Percentiles rank a stretch among this genome's conserved stretches.
phyloP scores from a whole-genome alignment of 2,113 vertebrate species.

The Macrotus californicus region DNA sequence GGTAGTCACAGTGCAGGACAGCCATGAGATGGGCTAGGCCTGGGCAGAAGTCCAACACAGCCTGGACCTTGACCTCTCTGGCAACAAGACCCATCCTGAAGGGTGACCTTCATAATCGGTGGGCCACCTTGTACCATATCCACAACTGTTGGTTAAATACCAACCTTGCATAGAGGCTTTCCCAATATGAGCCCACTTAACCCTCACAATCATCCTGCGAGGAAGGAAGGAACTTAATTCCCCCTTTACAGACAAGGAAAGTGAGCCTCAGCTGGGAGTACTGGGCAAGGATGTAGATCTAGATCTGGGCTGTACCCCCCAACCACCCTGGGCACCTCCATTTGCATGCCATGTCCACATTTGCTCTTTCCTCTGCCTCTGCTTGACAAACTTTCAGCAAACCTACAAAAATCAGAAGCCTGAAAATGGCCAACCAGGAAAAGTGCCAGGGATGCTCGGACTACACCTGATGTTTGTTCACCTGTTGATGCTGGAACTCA shows the following conservation, averaged over 20 bases:
- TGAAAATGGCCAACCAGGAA: background rate
- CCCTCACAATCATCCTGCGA: background rate
- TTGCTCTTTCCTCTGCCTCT: background rate
- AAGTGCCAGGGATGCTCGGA: background rate
- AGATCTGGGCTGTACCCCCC: background rate
- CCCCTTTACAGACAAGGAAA: background rate
- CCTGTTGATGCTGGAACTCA: constrained; percentile 43
- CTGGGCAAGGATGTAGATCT: background rate
- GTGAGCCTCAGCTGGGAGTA: background rate
- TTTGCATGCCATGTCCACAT: accelerated
- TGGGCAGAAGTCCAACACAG: background rate
- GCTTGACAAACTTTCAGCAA: background rate
- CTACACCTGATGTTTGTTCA: background rate
- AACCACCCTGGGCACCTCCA: background rate
- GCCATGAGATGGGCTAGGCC: background rate
- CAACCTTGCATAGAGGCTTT: background rate
- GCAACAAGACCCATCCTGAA: background rate
- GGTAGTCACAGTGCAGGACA: background rate
- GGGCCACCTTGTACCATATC: background rate
- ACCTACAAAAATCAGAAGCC: background rate
- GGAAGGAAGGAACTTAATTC: background rate
- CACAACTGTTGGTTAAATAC: background rate
- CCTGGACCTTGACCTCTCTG: background rate
- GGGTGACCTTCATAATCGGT: background rate
- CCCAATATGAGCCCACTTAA: background rate